These are phyloP conservation scores for Drosophila simulans DNA, from an alignment of 1,140 invertebrate species.

Conservation along the genomic window DNA sequence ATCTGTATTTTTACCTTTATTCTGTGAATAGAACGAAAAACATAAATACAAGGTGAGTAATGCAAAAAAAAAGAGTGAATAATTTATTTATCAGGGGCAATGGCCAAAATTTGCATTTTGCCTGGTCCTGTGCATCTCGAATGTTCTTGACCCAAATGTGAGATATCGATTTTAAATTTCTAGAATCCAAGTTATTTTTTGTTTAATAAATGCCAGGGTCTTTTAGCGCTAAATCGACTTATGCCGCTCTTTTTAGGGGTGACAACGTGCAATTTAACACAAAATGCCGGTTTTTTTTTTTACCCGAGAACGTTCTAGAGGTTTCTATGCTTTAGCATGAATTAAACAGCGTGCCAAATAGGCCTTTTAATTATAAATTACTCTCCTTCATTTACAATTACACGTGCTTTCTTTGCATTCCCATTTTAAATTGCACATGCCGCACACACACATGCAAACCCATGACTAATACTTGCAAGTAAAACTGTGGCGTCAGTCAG, in stretches of 20 bases:
- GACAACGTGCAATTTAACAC: background rate
- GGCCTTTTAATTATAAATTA: constrained; percentile 10
- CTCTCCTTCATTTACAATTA: background rate
- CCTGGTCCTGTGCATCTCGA: background rate
- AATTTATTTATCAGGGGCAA: background rate
- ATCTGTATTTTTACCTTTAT: constrained; percentile 50
- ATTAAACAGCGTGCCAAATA: background rate
- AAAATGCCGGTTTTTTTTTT: constrained; percentile 31
- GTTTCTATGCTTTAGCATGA: background rate
- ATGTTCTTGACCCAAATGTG: constrained; percentile 64
- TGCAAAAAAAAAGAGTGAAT: background rate
- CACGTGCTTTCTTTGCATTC: constrained; percentile 19
- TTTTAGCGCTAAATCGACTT: background rate
- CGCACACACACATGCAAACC: background rate
- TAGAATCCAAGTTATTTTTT: constrained; percentile 16
- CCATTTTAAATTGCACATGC: constrained; percentile 5
- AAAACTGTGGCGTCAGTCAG: constrained; percentile 4
- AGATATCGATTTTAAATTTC: constrained; percentile 51
- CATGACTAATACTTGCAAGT: background rate
- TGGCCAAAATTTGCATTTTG: background rate
- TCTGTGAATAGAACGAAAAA: constrained; percentile 56
- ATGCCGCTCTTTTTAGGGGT: constrained; percentile 3
- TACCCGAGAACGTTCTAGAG: constrained; percentile 16
- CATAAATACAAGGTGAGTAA: constrained; percentile 31
- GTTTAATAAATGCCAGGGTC: background rate